phyloP scores from a whole-genome alignment of 2,797 vertebrate species.

The Capromys pilorides region DNA sequence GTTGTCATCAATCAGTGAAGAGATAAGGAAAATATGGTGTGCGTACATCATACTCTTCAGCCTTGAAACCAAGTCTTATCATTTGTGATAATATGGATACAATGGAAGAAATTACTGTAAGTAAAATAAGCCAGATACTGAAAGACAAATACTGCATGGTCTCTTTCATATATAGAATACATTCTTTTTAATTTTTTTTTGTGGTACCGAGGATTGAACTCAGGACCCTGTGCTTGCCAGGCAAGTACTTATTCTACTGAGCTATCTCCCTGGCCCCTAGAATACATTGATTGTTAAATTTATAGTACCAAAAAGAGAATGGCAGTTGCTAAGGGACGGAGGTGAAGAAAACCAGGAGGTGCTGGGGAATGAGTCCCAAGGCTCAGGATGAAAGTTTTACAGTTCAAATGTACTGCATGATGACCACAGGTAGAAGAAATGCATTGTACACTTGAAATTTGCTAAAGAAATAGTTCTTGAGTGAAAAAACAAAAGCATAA shows the following conservation, averaged over 20 bases:
- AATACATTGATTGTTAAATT: too few species aligned
- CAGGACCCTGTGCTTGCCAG: too few species aligned
- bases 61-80: neutral
- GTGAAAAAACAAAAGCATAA: neutral
- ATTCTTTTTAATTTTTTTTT: too few species aligned
- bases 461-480: neutral
- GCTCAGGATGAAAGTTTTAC: neutral
- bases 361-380: neutral
- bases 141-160: neutral
- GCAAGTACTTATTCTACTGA: too few species aligned
- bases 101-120: neutral
- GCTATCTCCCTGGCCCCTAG: too few species aligned
- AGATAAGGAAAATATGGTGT: neutral
- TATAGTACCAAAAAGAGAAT: neutral
- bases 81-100: neutral
- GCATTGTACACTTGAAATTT: neutral
- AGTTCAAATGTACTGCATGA: too few species aligned
- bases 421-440: neutral
- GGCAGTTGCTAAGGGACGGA: neutral
- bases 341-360: neutral
- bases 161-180: neutral
- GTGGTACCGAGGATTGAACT: too few species aligned
- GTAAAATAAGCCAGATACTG: neutral
- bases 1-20: neutral
- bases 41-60: too few species aligned